Evolutionary conservation across 2,888 invertebrate genomes (phyloP).

Genomic region (Stictocephala bisonia): DNA sequence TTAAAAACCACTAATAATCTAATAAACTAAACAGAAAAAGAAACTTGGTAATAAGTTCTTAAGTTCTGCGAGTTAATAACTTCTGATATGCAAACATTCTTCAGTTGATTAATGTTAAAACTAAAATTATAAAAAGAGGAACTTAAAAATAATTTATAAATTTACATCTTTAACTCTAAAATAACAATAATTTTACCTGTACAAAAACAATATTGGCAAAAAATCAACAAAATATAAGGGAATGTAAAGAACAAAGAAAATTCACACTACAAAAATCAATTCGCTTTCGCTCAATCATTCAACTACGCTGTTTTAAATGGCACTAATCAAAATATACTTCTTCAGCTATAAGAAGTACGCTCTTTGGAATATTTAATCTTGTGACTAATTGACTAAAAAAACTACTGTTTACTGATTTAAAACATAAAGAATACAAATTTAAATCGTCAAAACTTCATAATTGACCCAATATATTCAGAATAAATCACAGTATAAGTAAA

Average conservation of each 20-base stretch:
- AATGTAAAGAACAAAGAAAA: conserved; percentile 5
- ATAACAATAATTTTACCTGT: conserved; percentile 22
- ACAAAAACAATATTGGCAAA: conserved; percentile 21
- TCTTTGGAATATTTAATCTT: no score
- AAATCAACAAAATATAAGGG: conserved; percentile 23
- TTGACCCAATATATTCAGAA: no score
- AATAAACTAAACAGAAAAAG: conserved; percentile 31
- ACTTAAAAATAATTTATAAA: conserved; percentile 33
- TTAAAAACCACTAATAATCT: conserved; percentile 31
- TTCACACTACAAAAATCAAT: conserved; percentile 1
- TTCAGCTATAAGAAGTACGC: no score
- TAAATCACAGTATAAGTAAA: no score
- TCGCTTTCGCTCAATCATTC: no score
- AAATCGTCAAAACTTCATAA: no score
- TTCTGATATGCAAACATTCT: conserved; percentile 44
- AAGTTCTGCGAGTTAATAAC: conserved; percentile 32
- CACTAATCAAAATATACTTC: no score
- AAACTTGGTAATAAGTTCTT: not conserved
- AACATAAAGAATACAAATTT: no score
- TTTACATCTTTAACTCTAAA: no score
- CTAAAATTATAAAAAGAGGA: conserved; percentile 31
- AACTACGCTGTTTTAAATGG: no score
- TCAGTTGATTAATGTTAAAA: conserved; percentile 33
- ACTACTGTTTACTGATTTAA: no score
- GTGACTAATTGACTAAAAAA: no score